Conservation (phyloP, 2,888 invertebrate species). For the Biston betularia region DNA sequence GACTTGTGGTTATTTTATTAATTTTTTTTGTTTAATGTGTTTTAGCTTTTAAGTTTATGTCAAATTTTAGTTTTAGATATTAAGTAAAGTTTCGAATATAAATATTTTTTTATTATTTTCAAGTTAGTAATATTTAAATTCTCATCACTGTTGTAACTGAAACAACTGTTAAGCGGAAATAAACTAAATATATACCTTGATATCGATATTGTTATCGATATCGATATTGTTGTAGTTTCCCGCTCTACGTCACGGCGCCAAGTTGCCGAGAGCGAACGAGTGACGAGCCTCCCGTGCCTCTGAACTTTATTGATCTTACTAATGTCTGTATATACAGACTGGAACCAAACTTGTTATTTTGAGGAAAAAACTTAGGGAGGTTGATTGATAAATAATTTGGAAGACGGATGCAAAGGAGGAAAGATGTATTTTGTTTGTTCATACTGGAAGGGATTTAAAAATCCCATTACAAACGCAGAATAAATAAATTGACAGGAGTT, state of each 20-base stretch:
- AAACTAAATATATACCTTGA: too few species aligned
- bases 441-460: neutral
- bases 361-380: constrained; percentile 15
- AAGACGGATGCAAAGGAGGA: constrained; percentile 15
- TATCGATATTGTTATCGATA: constrained; percentile 13
- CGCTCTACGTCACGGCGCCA: constrained; percentile 49
- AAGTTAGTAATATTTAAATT: too few species aligned
- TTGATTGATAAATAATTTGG: constrained; percentile 31
- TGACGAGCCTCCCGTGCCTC: constrained; percentile 43
- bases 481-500: too few species aligned
- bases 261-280: constrained; percentile 46
- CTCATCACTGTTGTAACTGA: too few species aligned
- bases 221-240: neutral
- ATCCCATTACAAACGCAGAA: neutral
- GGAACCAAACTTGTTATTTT: constrained; percentile 16
- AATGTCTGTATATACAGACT: constrained; percentile 36
- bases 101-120: too few species aligned
- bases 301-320: constrained; percentile 50
- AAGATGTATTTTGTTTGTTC: neutral
- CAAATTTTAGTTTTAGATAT: too few species aligned
- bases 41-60: too few species aligned
- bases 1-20: too few species aligned
- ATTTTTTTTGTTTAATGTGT: too few species aligned
- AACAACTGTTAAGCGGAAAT: too few species aligned
- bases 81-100: too few species aligned